Evolutionary conservation across 2,113 vertebrate species (phyloP).

Genomic region (Melospiza georgiana): DNA sequence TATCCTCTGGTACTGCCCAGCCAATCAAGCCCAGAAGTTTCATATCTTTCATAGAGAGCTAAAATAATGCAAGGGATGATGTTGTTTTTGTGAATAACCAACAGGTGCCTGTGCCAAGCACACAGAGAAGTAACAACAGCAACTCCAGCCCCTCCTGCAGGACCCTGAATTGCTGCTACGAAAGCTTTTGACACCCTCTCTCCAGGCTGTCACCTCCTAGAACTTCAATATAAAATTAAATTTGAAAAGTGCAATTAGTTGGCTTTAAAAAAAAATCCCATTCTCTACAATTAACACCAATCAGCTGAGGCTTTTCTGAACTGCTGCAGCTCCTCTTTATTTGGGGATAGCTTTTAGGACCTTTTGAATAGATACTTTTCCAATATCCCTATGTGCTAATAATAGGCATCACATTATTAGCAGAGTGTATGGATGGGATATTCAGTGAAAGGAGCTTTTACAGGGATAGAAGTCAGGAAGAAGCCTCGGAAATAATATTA

Average conservation of each 20-base stretch:
- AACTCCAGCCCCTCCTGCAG: not conserved
- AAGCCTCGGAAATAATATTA: not conserved
- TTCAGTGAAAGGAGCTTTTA: not conserved
- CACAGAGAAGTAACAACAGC: not conserved
- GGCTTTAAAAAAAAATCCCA: not conserved
- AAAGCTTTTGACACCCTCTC: not conserved
- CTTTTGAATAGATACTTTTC: not conserved
- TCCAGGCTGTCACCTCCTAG: not conserved
- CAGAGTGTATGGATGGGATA: not conserved
- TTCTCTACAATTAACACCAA: not conserved
- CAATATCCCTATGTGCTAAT: not conserved
- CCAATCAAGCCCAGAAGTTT: not conserved
- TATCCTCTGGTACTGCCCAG: not conserved
- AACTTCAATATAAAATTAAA: not conserved
- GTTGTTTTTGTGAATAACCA: not conserved
- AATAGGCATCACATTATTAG: not conserved
- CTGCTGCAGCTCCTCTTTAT: not conserved
- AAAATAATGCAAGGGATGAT: not conserved
- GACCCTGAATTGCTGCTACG: not conserved
- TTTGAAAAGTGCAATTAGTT: slow-evolving; percentile 19
- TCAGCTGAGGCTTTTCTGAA: not conserved
- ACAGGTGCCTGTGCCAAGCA: not conserved
- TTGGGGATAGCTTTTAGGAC: not conserved
- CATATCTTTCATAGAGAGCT: not conserved
- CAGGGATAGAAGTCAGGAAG: not conserved